A percentile compares a stretch with the other conserved stretches of the same genome.
Conservation (phyloP, 2,113 vertebrate genomes). For the Otocyon megalotis region DNA sequence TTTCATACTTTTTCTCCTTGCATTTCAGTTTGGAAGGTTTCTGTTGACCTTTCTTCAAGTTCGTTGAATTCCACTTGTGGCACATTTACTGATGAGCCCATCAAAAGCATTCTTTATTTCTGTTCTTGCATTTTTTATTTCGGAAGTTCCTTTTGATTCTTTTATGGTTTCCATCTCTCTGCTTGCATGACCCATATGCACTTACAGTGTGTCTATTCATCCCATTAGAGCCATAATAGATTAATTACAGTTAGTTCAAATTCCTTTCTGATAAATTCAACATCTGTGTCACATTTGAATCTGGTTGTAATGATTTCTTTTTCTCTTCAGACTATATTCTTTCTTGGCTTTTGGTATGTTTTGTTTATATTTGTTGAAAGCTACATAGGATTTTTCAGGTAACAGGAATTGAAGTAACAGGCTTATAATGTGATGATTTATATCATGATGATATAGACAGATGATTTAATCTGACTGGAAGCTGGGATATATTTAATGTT, state of each 20-base stretch:
- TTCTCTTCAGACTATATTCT: not conserved
- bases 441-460: not conserved
- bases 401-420: not conserved
- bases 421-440: not conserved
- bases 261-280: not conserved
- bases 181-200: not conserved
- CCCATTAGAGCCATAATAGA: not conserved
- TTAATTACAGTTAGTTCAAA: not conserved
- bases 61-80: not conserved
- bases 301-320: not conserved
- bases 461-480: not conserved
- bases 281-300: conserved; percentile 2
- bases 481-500: not conserved
- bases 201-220: not conserved
- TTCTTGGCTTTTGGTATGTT: not conserved
- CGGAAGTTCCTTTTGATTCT: not conserved
- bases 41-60: not conserved
- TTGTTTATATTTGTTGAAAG: conserved; percentile 30
- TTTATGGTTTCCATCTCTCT: not conserved
- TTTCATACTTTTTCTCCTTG: not conserved
- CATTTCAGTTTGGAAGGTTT: not conserved
- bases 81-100: not conserved
- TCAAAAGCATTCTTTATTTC: not conserved
- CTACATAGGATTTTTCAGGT: not conserved
- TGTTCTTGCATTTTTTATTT: not conserved